Percentiles rank a stretch among this genome's conserved stretches.
These are phyloP conservation scores for Dione vanillae DNA, from an alignment of 2,888 invertebrate species.

Conservation along the genomic window DNA sequence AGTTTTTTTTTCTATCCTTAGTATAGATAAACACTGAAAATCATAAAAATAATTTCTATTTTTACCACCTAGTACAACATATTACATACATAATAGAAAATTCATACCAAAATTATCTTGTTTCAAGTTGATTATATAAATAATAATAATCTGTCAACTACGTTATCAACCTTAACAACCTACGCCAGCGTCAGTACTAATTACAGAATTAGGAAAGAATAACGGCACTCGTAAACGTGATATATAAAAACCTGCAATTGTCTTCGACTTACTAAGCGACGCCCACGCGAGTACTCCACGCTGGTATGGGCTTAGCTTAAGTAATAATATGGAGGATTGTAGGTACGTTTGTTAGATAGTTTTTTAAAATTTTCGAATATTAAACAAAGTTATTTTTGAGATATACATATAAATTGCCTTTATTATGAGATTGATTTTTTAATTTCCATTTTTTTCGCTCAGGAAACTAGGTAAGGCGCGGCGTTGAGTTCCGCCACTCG, in stretches of 20 bases:
- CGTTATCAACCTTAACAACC: conserved; percentile 43
- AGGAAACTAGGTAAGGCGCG: too few relatives aligned
- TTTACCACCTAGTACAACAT: too few relatives aligned
- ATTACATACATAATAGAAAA: too few relatives aligned
- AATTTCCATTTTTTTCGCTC: too few relatives aligned
- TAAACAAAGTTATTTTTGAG: too few relatives aligned
- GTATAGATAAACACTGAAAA: too few relatives aligned
- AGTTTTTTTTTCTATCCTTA: too few relatives aligned
- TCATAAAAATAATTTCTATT: too few relatives aligned
- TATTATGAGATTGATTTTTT: too few relatives aligned
- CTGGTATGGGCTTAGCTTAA: conserved; percentile 52
- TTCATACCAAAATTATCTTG: too few relatives aligned
- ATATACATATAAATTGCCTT: too few relatives aligned
- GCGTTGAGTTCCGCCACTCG: too few relatives aligned
- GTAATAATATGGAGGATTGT: conserved; percentile 58
- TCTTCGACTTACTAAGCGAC: conserved; percentile 59
- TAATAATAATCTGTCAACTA: conserved; percentile 3
- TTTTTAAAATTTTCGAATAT: background rate
- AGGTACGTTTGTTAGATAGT: background rate
- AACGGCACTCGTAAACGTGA: conserved; percentile 68
- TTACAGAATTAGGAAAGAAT: conserved; percentile 59
- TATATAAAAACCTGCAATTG: conserved; percentile 68
- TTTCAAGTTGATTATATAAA: background rate
- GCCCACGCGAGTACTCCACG: conserved; percentile 58
- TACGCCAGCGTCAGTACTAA: conserved; percentile 64